Conservation (phyloP, 2,797 vertebrate species). For the Varecia variegata region DNA sequence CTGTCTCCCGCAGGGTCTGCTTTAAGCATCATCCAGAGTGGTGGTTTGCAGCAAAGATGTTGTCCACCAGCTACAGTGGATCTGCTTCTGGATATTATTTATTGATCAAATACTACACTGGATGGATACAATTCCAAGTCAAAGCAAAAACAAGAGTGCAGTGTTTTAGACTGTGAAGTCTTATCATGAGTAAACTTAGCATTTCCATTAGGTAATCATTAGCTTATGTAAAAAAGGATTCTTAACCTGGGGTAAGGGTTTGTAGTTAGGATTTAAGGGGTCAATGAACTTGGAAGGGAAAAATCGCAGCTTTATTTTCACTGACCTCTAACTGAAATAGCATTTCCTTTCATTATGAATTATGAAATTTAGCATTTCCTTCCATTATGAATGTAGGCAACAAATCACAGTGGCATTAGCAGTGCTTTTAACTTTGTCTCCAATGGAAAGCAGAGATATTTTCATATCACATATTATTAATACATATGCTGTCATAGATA, state of each 20-base stretch:
- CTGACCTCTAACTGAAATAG: slow-evolving; percentile 36
- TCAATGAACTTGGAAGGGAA: slow-evolving; percentile 20
- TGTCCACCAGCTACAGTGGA: not conserved
- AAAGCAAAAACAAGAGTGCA: not conserved
- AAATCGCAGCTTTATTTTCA: not conserved
- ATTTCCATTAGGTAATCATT: not conserved
- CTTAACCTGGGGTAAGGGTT: not conserved
- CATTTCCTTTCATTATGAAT: slow-evolving; percentile 64
- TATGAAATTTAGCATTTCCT: slow-evolving; percentile 52
- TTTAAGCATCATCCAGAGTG: not conserved
- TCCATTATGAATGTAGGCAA: slow-evolving; percentile 7
- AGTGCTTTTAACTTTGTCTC: not conserved
- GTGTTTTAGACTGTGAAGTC: not conserved
- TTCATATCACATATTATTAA: not conserved
- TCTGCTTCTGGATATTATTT: not conserved
- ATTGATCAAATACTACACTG: not conserved
- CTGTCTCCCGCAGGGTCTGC: not conserved
- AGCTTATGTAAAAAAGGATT: not conserved
- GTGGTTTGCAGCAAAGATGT: not conserved
- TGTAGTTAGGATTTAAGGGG: not conserved
- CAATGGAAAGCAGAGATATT: not conserved
- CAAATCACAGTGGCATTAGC: not conserved
- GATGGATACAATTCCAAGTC: not conserved
- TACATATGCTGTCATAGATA: not conserved
- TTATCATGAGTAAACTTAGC: not conserved